Percentiles rank a stretch among this genome's conserved stretches.
Evolutionary conservation across 2,888 invertebrate genomes (phyloP).

Genomic region (Tethea ocularis): DNA sequence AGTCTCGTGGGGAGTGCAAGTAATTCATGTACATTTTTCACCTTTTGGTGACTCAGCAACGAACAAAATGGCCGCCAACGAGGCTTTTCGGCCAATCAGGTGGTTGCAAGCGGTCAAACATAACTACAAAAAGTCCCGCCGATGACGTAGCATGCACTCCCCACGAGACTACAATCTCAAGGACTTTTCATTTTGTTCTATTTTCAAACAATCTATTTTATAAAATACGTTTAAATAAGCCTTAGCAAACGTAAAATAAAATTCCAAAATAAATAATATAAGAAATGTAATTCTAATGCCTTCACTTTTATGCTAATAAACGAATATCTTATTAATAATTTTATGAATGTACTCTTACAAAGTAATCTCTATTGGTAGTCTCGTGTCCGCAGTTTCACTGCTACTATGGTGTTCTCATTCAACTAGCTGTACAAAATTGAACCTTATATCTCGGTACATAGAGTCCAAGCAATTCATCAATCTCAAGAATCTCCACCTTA

Average conservation of each 20-base stretch:
- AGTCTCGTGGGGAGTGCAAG: slow-evolving; percentile 84
- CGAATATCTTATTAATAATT: slow-evolving; percentile 63
- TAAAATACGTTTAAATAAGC: not conserved
- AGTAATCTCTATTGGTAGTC: slow-evolving; percentile 77
- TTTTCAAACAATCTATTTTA: slow-evolving; percentile 57
- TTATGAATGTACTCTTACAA: slow-evolving; percentile 79
- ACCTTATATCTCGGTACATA: slow-evolving; percentile 42
- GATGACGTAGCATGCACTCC: slow-evolving; percentile 78
- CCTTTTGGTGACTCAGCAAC: slow-evolving; percentile 85
- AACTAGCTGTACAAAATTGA: slow-evolving; percentile 36
- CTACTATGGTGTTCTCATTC: slow-evolving; percentile 31
- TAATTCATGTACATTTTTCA: slow-evolving; percentile 85
- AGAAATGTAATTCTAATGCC: not conserved
- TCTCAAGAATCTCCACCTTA: slow-evolving; percentile 51
- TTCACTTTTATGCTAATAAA: slow-evolving; percentile 13
- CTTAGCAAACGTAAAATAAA: not conserved
- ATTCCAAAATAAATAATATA: not conserved
- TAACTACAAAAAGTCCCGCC: slow-evolving; percentile 71
- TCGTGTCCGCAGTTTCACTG: slow-evolving; percentile 54
- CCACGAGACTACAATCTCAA: slow-evolving; percentile 81
- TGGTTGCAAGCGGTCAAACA: slow-evolving; percentile 62
- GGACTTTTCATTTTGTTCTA: slow-evolving; percentile 78
- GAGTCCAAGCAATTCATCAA: slow-evolving; percentile 25
- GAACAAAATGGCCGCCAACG: slow-evolving; percentile 86
- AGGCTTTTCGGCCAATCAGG: slow-evolving; percentile 79